These are phyloP conservation scores for Masticophis lateralis DNA, from an alignment of 2,797 vertebrate genomes.

Conservation along the genomic window DNA sequence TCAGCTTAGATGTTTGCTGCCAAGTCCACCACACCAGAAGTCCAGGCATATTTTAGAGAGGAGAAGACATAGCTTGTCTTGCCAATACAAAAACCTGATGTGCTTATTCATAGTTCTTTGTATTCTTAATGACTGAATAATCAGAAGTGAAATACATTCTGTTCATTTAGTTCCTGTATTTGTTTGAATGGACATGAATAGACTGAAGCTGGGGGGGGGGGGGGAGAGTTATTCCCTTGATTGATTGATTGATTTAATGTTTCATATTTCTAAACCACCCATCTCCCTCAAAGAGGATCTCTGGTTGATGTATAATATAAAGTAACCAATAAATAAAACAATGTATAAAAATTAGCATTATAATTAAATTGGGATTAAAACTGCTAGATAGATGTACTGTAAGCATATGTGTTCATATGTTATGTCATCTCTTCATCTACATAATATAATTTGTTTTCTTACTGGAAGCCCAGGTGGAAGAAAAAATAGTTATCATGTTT, in stretches of 20 bases:
- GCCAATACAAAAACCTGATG: neutral
- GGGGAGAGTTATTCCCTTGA: neutral
- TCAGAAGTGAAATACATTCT: slow-evolving; percentile 5
- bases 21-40: neutral
- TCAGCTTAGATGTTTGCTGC: neutral
- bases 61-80: neutral
- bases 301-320: neutral
- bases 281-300: neutral
- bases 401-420: neutral
- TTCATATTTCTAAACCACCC: neutral
- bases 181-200: neutral
- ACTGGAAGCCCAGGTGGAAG: neutral
- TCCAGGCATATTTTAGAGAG: neutral
- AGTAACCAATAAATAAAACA: neutral
- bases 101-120: neutral
- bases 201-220: neutral
- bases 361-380: neutral
- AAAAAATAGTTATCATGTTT: neutral
- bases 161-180: slow-evolving; percentile 11
- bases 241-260: neutral
- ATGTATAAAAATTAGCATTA: neutral
- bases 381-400: neutral
- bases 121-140: slow-evolving; percentile 7
- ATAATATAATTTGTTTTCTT: neutral
- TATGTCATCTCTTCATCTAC: neutral